Evolutionary conservation across 2,113 vertebrate genomes (phyloP), one percentile per base, ranked within the genome.

Genomic region (Dasyornis broadbenti): DNA sequence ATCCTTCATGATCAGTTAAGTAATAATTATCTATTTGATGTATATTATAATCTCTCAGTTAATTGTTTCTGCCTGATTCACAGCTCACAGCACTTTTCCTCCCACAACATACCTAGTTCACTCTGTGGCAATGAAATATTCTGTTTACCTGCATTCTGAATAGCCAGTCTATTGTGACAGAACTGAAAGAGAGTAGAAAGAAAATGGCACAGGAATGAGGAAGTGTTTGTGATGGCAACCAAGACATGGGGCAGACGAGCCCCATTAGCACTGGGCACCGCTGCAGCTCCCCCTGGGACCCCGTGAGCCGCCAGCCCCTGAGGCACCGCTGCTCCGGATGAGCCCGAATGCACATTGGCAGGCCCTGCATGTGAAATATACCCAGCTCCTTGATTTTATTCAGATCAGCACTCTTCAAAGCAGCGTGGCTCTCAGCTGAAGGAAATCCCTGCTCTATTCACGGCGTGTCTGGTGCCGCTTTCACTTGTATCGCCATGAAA

Each of bases 261-360:
- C 23, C 50, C 76, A 72, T 85, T 92, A 91, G 53, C 60, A 24
- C 18, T 42, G 49, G 82, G 27, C 61, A 92, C 54, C 80, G 77
- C 82, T 92, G 52, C 39, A 63, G 21, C 49, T 75, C 76, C 63
- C 60, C 92, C 68, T 76, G 64, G 94, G 91, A 77, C 89, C 21
- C 61, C 52, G 42, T 63, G 90, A 87, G 87, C 7, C 82, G 69
- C 81, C 91, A 66, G 61, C 90, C 89, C 94, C 85, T 66, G 47
- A 80, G 94, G 96, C 85, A 69, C 71, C 65, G 94, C 94, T 82
- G 85, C 71, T 95, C 90, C 78, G 81, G 42, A 56, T 8, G 2
- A 95, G 35, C 35, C 54, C 79, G 96, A 92, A 96, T 94, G 78
- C 71, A 22, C 94, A 93, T 95, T 95, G 97, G 72, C 94, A 97